Evolutionary conservation across 2,113 vertebrate species (phyloP).

Genomic region (Chloropsis hardwickii): DNA sequence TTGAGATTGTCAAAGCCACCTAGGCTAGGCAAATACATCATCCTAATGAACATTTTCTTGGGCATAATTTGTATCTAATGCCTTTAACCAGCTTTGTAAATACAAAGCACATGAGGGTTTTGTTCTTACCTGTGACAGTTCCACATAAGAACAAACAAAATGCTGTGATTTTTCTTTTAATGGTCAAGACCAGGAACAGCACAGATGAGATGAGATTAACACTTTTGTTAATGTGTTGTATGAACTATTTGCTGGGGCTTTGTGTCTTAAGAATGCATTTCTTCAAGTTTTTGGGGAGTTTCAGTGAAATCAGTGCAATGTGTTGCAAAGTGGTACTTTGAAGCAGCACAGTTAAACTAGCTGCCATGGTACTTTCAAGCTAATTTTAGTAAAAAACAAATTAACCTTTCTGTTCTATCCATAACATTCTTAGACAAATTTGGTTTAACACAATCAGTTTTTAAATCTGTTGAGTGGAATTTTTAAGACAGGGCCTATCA

Average conservation of each 20-base stretch:
- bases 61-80: background rate
- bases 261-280: background rate
- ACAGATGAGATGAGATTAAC: background rate
- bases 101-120: background rate
- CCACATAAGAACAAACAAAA: background rate
- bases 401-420: background rate
- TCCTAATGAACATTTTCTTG: background rate
- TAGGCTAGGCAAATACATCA: background rate
- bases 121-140: background rate
- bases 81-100: background rate
- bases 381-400: background rate
- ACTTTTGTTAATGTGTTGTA: background rate
- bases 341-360: background rate
- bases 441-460: background rate
- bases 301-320: background rate
- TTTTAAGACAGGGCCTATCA: slow-evolving; percentile 1
- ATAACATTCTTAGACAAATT: background rate
- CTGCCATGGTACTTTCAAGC: background rate
- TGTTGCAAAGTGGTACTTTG: background rate
- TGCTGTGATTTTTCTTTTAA: background rate
- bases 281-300: background rate
- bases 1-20: background rate
- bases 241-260: background rate
- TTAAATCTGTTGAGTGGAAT: background rate
- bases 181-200: background rate